Evolutionary conservation across 2,888 invertebrate genomes (phyloP).

Genomic region (Tanypteryx hageni): DNA sequence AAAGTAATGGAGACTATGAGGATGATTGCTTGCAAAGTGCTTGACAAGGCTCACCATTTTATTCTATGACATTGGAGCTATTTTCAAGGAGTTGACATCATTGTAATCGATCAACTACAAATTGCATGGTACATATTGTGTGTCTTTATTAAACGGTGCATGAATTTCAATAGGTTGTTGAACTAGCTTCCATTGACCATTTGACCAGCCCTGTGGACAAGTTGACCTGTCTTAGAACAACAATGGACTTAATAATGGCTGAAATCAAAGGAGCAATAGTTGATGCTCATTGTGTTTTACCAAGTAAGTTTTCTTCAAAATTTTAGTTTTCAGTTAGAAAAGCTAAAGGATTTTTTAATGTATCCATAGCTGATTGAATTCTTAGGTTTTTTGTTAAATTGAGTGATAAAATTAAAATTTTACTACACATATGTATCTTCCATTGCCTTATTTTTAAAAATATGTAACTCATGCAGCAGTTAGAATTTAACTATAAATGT

Average conservation of each 20-base stretch:
- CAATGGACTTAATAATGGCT: constrained; percentile 75
- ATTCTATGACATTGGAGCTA: neutral
- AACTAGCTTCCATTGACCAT: constrained; percentile 75
- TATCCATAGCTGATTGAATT: too few species aligned
- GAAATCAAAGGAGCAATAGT: constrained; percentile 75
- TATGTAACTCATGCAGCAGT: too few species aligned
- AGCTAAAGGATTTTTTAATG: neutral
- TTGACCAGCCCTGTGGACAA: constrained; percentile 75
- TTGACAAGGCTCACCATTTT: too few species aligned
- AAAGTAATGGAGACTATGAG: too few species aligned
- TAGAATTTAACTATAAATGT: too few species aligned
- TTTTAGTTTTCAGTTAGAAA: neutral
- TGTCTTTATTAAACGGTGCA: constrained; percentile 44
- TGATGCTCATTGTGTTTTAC: constrained; percentile 71
- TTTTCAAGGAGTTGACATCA: neutral
- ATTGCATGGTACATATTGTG: constrained; percentile 40
- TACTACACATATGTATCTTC: too few species aligned
- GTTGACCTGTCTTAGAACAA: constrained; percentile 74
- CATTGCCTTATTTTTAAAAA: too few species aligned
- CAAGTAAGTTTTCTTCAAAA: constrained; percentile 70
- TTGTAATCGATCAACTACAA: neutral
- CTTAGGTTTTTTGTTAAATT: too few species aligned
- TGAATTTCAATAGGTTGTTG: constrained; percentile 72
- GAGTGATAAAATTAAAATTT: too few species aligned
- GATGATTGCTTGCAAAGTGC: too few species aligned